Base-by-base conservation (phyloP, 2,888 invertebrate genomes). In the Clunio marinus region DNA sequence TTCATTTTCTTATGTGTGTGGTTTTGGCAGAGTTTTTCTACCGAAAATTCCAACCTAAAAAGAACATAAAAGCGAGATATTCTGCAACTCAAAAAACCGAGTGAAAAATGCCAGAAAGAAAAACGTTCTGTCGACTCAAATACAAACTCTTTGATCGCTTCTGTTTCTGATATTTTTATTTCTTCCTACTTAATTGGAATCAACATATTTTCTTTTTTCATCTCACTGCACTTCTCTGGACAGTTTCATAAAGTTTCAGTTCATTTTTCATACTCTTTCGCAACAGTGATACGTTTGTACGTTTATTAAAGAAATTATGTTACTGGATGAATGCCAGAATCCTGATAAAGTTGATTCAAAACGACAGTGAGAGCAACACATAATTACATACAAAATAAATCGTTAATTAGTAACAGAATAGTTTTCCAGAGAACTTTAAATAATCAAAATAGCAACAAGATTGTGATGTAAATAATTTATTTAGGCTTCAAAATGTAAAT, bases 301-400 rank as follows among this genome's bases (percentile, higher is more conserved):
- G 35, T 66, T 55, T 46, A 55, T 28, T 27, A 15, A 66, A 59
- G 66, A 51, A 66, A 66, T 66, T 66, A 63, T 63, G 35, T 10
- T 28, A 32, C 35, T 66, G 66, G 66, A 66, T 66, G 35, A 66
- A 15, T 66, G 66, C 66, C 66, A 66, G 55, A 37, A 20, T n/a
- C n/a, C 41, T 46, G 63, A 41, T n/a, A n/a, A n/a, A 45, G 41
- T 10, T 15, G 41, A n/a, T 32, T 20, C 45, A 46, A 65, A 55
- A 55, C 66, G 66, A 66, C 66, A 66, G 55, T 66, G 51, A 66
- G 66, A 66, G n/a, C 55, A 55, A 66, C 51, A 66, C 35, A 66
- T 46, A 65, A 55, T 66, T 66, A 66, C n/a, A n/a, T n/a, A n/a
- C 55, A 55, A 66, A 66, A 66, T 66, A 35, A n/a, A 66, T 66